A percentile compares a stretch with the other conserved stretches of the same genome.
These are phyloP conservation scores for Thomomys bottae DNA, from an alignment of 2,113 vertebrate genomes.

Conservation along the genomic window DNA sequence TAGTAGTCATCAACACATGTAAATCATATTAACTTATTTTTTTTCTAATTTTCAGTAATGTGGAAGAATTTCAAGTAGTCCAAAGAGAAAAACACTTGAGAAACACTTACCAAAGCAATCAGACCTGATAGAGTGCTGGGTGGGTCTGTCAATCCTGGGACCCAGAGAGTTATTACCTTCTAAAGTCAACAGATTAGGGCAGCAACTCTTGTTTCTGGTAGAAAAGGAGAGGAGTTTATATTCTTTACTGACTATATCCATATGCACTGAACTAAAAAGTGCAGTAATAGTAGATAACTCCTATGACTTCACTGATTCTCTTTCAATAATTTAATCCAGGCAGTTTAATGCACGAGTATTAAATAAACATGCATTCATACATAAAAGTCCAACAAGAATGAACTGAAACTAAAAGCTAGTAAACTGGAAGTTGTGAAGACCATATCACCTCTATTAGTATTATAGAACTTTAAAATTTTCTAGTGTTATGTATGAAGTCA, in stretches of 20 bases:
- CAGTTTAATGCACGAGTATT: not conserved
- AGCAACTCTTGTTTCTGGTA: not conserved
- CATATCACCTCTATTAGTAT: not conserved
- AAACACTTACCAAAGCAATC: too few relatives aligned
- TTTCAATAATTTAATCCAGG: not conserved
- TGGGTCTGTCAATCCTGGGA: too few relatives aligned
- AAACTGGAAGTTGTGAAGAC: too few relatives aligned
- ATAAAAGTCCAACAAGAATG: not conserved
- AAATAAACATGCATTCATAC: not conserved
- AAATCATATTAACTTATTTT: not conserved
- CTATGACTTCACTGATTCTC: not conserved
- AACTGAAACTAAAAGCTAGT: too few relatives aligned
- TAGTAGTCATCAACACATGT: not conserved
- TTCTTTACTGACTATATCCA: rapidly evolving
- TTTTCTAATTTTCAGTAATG: not conserved
- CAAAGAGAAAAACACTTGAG: not conserved
- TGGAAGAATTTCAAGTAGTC: not conserved
- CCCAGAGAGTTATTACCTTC: not conserved
- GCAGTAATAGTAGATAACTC: too few relatives aligned
- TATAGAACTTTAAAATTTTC: not conserved
- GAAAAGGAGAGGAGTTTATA: not conserved
- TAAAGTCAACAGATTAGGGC: not conserved
- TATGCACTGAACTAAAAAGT: too few relatives aligned
- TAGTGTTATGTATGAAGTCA: not conserved
- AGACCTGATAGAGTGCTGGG: too few relatives aligned